These are phyloP conservation scores for Agrochola lychnidis DNA, from an alignment of 2,888 invertebrate species.

Conservation along the genomic window DNA sequence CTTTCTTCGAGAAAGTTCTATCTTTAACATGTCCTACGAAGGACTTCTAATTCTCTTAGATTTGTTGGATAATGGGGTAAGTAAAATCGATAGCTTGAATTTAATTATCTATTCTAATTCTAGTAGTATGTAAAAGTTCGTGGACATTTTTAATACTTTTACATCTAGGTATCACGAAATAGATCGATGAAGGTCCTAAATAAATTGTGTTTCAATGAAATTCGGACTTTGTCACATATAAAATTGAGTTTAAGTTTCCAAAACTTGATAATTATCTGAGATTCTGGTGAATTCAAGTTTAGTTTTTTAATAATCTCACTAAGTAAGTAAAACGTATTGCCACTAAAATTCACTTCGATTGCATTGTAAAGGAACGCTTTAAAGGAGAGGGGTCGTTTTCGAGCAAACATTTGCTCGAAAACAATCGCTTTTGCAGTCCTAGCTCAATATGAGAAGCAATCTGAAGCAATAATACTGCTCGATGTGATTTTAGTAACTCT, in stretches of 20 bases:
- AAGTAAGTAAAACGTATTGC: not conserved
- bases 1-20: slow-evolving; percentile 20
- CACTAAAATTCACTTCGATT: not conserved
- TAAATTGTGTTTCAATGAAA: not conserved
- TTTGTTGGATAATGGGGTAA: not conserved
- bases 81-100: not conserved
- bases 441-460: slow-evolving; percentile 27
- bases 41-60: slow-evolving; percentile 5
- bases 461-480: slow-evolving; percentile 8
- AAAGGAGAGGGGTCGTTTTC: not conserved
- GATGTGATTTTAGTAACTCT: slow-evolving; percentile 9
- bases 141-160: too few relatives aligned
- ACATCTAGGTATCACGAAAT: not conserved
- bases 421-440: slow-evolving; percentile 21
- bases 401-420: slow-evolving; percentile 17
- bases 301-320: too few relatives aligned
- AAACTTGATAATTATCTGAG: not conserved
- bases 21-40: not conserved
- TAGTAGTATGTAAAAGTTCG: too few relatives aligned
- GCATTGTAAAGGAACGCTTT: not conserved
- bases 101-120: not conserved
- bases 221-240: not conserved
- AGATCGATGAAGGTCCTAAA: not conserved
- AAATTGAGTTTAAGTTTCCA: not conserved
- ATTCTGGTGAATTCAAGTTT: not conserved